Conservation (phyloP, 2,888 invertebrate species). For the Microctonus hyperodae region DNA sequence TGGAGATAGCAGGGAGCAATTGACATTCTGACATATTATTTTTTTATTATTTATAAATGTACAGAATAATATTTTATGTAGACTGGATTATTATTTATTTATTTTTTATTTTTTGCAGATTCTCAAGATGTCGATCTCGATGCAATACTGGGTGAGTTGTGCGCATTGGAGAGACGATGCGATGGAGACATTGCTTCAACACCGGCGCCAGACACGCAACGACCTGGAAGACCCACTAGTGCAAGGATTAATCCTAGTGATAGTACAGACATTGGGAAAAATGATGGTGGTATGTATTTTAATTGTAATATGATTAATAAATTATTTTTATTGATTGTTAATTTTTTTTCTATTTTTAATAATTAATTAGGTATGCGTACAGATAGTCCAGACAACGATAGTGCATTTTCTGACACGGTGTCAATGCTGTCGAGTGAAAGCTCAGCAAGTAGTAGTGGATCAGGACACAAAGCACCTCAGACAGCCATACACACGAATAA, state of each 20-base stretch:
- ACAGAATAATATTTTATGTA: neutral
- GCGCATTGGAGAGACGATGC: conserved; percentile 82
- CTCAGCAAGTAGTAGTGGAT: conserved; percentile 88
- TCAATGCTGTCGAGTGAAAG: conserved; percentile 93
- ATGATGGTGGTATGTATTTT: conserved; percentile 52
- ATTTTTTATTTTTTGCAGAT: conserved; percentile 66
- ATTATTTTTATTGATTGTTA: neutral
- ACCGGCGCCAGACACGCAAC: conserved; percentile 56
- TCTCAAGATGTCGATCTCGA: conserved; percentile 96
- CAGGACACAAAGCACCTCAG: conserved; percentile 67
- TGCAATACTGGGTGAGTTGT: conserved; percentile 94
- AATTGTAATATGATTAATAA: neutral
- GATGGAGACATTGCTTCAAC: conserved; percentile 63
- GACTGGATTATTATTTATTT: neutral
- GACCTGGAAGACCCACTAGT: conserved; percentile 55
- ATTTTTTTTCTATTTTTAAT: neutral
- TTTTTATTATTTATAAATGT: neutral
- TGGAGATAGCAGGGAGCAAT: neutral
- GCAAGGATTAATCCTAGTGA: conserved; percentile 55
- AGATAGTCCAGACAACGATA: conserved; percentile 97
- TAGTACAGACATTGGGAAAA: conserved; percentile 54
- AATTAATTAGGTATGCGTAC: conserved; percentile 67
- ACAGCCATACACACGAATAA: conserved; percentile 58
- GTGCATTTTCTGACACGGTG: conserved; percentile 97
- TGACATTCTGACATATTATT: no score